Percentiles rank a stretch among this genome's conserved stretches.
Conservation (phyloP, 2,888 invertebrate genomes). For the Perdita meconis region DNA sequence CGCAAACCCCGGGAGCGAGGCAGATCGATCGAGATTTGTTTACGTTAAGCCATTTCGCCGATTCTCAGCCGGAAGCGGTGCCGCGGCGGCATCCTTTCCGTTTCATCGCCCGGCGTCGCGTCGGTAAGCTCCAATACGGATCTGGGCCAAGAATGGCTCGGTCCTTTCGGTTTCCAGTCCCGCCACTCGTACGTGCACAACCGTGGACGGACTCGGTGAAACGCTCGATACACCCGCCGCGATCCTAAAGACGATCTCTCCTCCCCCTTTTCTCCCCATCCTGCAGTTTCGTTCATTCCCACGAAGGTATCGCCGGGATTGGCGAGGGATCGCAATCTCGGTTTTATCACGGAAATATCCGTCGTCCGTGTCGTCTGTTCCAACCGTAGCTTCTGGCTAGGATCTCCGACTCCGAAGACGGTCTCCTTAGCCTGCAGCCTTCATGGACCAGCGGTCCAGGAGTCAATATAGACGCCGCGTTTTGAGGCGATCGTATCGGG, state of each 20-base stretch:
- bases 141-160: constrained; percentile 22
- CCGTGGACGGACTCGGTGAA: constrained; percentile 3
- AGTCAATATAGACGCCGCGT: constrained; percentile 39
- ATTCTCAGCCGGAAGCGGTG: constrained; percentile 31
- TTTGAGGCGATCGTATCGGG: constrained; percentile 30
- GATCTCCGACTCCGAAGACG: constrained; percentile 39
- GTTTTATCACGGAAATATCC: constrained; percentile 70
- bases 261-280: no score
- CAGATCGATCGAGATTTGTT: constrained; percentile 58
- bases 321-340: constrained; percentile 73
- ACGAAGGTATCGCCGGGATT: constrained; percentile 61
- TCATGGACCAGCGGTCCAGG: constrained; percentile 41
- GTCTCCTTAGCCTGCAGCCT: constrained; percentile 48
- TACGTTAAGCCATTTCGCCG: constrained; percentile 52
- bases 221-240: constrained; percentile 36
- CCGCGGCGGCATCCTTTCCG: constrained; percentile 9
- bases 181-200: constrained; percentile 26
- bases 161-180: constrained; percentile 35
- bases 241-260: constrained; percentile 47
- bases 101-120: constrained; percentile 13
- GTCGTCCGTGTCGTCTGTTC: constrained; percentile 32
- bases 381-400: constrained; percentile 42
- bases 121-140: constrained; percentile 12
- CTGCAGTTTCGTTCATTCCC: constrained; percentile 45
- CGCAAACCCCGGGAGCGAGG: constrained; percentile 13